phyloP scores from a whole-genome alignment of 2,113 vertebrate species.

The Rhinolophus sinicus region DNA sequence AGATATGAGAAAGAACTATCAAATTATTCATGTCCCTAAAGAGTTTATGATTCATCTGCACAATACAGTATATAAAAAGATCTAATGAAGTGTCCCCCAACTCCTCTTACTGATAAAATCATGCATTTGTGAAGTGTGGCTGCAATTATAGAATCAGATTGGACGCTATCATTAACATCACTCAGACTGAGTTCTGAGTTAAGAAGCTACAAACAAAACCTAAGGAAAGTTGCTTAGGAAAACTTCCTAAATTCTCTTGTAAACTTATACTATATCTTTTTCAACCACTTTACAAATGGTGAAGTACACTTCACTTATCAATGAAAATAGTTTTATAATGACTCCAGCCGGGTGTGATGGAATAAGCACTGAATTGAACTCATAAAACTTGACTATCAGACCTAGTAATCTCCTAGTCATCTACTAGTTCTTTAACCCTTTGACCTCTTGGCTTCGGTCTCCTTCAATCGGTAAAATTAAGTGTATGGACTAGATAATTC shows the following conservation, averaged over 20 bases:
- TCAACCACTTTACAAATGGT: not conserved
- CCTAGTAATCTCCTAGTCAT: not conserved
- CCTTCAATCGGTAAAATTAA: slow-evolving; percentile 1
- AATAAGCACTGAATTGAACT: not conserved
- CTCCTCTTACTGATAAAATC: not conserved
- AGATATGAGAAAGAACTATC: not conserved
- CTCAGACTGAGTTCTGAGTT: not conserved
- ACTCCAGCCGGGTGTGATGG: not conserved
- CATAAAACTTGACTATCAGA: not conserved
- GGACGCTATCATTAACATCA: not conserved
- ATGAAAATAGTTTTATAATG: not conserved
- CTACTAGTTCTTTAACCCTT: not conserved
- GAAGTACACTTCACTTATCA: not conserved
- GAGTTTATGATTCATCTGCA: not conserved
- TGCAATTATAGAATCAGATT: not conserved
- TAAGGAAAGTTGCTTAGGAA: not conserved
- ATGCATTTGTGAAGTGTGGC: not conserved
- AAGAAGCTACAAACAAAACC: not conserved
- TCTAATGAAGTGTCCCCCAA: not conserved
- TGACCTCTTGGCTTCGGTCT: not conserved
- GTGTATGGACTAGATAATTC: not conserved
- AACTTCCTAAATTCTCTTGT: not conserved
- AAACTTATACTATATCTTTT: not conserved
- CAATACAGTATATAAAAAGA: not conserved
- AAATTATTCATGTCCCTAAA: not conserved